phyloP scores from a whole-genome alignment of 2,797 vertebrate species.

The Petrocephalus sullivani region DNA sequence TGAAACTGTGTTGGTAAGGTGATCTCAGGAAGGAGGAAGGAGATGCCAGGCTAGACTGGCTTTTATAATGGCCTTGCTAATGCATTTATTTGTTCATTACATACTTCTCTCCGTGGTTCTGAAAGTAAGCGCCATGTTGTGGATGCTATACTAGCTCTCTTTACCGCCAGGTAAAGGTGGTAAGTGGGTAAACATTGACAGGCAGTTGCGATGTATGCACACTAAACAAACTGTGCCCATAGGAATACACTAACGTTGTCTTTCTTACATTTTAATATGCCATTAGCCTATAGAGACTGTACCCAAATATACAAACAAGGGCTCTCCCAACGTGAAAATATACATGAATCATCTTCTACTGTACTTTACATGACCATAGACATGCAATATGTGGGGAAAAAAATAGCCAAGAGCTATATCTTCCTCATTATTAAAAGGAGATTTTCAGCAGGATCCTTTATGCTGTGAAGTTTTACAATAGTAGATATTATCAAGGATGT shows the following conservation, averaged over 20 bases:
- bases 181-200: not conserved
- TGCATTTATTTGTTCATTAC: not conserved
- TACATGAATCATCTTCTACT: not conserved
- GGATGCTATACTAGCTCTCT: not conserved
- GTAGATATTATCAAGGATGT: slow-evolving; percentile 20
- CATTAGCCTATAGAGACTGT: not conserved
- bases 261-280: not conserved
- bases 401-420: slow-evolving; percentile 1
- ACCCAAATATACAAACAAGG: not conserved
- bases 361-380: not conserved
- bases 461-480: not conserved
- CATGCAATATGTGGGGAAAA: not conserved
- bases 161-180: not conserved
- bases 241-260: not conserved
- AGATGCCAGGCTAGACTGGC: not conserved
- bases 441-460: slow-evolving; percentile 14
- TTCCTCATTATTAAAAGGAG: not conserved
- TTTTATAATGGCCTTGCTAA: not conserved
- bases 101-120: not conserved
- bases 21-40: not conserved
- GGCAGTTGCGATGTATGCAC: not conserved
- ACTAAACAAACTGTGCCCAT: not conserved
- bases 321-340: not conserved
- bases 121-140: not conserved
- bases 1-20: not conserved